Evolutionary conservation across 2,113 vertebrate genomes (phyloP).

Genomic region (Cryptotis parvus): DNA sequence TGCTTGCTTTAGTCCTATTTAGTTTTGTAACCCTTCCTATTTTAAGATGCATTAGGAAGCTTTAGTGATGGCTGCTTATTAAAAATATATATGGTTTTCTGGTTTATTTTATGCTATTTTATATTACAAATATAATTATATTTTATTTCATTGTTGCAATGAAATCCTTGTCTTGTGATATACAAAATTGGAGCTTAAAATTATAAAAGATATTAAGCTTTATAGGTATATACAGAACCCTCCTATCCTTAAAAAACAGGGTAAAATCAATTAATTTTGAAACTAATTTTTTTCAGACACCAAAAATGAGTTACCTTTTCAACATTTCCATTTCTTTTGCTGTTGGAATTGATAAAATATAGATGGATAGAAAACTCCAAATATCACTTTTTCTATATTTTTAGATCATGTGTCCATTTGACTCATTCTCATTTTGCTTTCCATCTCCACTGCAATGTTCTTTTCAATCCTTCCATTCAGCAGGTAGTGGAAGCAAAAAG

Average conservation of each 20-base stretch:
- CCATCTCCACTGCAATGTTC: background rate
- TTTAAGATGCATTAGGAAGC: conserved; percentile 2
- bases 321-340: background rate
- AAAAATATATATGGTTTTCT: background rate
- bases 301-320: background rate
- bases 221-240: no score
- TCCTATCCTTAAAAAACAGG: background rate
- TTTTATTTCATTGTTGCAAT: background rate
- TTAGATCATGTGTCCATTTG: background rate
- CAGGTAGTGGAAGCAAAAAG: conserved; percentile 56
- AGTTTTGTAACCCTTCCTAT: conserved; percentile 28
- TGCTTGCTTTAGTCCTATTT: background rate
- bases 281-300: background rate
- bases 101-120: background rate
- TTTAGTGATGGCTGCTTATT: conserved; percentile 4
- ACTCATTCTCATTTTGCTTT: conserved; percentile 17
- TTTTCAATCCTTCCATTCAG: conserved; percentile 49
- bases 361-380: background rate
- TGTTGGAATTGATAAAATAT: background rate
- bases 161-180: background rate
- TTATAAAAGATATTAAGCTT: background rate
- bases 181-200: conserved; percentile 1
- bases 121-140: background rate
- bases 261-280: background rate
- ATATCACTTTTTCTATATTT: background rate